phyloP scores from a whole-genome alignment of 2,888 invertebrate species.

The Oxytorus armatus region DNA sequence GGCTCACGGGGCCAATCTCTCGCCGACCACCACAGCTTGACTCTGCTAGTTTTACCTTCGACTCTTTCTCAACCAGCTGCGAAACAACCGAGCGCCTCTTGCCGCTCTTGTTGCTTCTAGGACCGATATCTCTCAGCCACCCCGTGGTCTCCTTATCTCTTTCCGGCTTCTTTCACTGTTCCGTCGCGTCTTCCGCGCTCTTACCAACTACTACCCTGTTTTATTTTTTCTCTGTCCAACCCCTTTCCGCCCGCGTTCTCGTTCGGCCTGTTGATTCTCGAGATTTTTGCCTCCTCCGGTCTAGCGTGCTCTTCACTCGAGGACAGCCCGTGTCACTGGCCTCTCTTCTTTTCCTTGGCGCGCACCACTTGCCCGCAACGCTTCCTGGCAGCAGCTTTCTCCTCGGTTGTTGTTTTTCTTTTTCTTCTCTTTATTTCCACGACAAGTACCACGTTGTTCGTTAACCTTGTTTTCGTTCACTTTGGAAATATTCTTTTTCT shows the following conservation, averaged over 20 bases:
- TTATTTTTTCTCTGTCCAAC: background rate
- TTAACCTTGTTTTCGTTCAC: constrained; percentile 39
- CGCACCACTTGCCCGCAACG: constrained; percentile 32
- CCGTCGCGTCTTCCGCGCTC: constrained; percentile 25
- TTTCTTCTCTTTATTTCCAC: constrained; percentile 47
- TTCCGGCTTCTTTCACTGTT: constrained; percentile 50
- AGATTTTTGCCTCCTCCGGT: constrained; percentile 53
- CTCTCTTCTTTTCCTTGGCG: constrained; percentile 44
- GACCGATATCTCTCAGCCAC: constrained; percentile 24
- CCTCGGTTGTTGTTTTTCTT: too few species aligned
- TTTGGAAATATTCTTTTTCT: background rate
- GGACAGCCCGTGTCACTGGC: constrained; percentile 54
- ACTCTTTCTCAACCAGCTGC: constrained; percentile 14
- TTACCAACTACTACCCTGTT: background rate
- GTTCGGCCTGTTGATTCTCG: constrained; percentile 65
- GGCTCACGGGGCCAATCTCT: constrained; percentile 67
- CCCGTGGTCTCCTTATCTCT: constrained; percentile 60
- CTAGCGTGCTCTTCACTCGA: constrained; percentile 59
- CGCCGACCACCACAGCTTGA: constrained; percentile 82
- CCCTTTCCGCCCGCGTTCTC: constrained; percentile 33
- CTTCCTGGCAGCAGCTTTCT: constrained; percentile 44
- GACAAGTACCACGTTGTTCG: constrained; percentile 44
- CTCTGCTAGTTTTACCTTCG: constrained; percentile 57
- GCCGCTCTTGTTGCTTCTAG: constrained; percentile 31
- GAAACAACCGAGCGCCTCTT: constrained; percentile 1